A percentile compares a stretch with the other conserved stretches of the same genome.
Evolutionary conservation across 2,888 invertebrate species (phyloP).

Genomic region (Osedax fenrisi): DNA sequence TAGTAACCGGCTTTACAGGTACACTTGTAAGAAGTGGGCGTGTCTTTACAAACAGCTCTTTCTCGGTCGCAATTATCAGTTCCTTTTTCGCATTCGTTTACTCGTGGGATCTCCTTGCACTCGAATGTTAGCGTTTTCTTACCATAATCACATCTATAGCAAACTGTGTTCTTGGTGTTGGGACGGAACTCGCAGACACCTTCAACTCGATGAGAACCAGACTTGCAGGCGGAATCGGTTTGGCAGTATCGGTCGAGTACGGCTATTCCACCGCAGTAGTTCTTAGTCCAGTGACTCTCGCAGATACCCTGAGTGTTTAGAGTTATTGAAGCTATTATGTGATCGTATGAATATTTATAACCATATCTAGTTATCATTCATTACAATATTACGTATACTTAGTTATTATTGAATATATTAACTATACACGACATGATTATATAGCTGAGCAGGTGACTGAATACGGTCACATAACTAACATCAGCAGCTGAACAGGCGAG

Average conservation of each 20-base stretch:
- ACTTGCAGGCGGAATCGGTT: not conserved
- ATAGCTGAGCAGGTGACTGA: too few relatives aligned
- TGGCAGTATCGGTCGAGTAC: not conserved
- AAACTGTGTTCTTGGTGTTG: too few relatives aligned
- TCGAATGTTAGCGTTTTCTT: not conserved
- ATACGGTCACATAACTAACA: too few relatives aligned
- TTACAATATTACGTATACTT: too few relatives aligned
- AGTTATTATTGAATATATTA: too few relatives aligned
- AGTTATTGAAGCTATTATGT: not conserved
- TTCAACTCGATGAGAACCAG: not conserved
- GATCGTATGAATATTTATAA: too few relatives aligned
- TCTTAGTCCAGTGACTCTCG: too few relatives aligned
- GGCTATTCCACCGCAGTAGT: not conserved
- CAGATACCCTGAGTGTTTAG: not conserved
- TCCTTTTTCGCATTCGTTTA: slow-evolving; percentile 23
- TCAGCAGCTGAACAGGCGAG: not conserved
- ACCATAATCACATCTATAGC: not conserved
- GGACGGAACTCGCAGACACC: not conserved
- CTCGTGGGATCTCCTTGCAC: slow-evolving; percentile 5
- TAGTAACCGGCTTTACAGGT: not conserved
- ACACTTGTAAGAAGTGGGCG: slow-evolving; percentile 17
- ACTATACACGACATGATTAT: too few relatives aligned
- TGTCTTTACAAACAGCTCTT: slow-evolving; percentile 22
- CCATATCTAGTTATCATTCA: too few relatives aligned
- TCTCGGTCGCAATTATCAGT: too few relatives aligned